These are phyloP conservation scores for Hippopotamus amphibius DNA, from an alignment of 2,113 vertebrate species.

Conservation along the genomic window DNA sequence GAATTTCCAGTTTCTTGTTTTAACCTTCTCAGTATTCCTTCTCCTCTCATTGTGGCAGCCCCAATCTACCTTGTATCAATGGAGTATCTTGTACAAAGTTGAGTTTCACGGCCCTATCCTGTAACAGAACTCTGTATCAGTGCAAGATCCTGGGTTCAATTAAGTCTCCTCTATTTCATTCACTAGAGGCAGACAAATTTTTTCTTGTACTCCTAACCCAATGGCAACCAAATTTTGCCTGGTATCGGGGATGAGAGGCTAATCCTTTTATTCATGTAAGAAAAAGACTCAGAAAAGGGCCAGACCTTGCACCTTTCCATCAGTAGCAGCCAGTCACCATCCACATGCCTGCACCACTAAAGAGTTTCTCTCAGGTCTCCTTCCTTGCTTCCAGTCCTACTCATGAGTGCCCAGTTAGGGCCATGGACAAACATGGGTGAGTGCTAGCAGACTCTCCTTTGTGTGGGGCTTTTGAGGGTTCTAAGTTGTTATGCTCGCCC, in stretches of 20 bases:
- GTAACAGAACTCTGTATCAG: not conserved
- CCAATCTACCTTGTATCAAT: not conserved
- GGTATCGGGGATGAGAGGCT: not conserved
- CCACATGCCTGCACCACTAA: not conserved
- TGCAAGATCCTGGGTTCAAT: not conserved
- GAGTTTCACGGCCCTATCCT: not conserved
- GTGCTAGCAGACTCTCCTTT: not conserved
- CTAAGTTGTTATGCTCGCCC: not conserved
- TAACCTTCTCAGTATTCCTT: not conserved
- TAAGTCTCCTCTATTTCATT: not conserved
- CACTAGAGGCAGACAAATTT: not conserved
- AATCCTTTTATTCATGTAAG: not conserved
- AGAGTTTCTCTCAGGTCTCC: not conserved
- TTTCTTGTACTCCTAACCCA: not conserved
- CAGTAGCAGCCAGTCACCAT: not conserved
- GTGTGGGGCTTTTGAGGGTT: not conserved
- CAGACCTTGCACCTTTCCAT: not conserved
- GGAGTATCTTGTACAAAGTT: not conserved
- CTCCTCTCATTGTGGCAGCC: not conserved
- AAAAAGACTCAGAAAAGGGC: not conserved
- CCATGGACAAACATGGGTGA: not conserved
- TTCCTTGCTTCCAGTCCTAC: not conserved
- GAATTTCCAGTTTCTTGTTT: not conserved
- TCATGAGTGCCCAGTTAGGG: not conserved
- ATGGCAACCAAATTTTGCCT: not conserved